Evolutionary conservation across 2,797 vertebrate species (phyloP).

Genomic region (Falco peregrinus): DNA sequence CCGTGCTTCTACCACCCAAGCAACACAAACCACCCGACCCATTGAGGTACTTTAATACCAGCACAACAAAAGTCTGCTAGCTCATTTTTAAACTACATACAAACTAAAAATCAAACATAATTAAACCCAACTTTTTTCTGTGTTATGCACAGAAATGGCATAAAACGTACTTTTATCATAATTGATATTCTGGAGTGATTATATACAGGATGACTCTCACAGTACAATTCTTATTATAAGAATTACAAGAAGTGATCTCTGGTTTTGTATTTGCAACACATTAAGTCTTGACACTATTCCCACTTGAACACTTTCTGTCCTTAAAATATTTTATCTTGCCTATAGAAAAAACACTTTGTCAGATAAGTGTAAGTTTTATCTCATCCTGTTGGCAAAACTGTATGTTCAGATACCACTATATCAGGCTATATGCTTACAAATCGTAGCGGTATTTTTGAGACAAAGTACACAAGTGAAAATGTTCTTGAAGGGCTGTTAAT

Average conservation of each 20-base stretch:
- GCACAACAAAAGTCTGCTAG: not conserved
- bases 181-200: not conserved
- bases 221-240: constrained; percentile 24
- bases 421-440: not conserved
- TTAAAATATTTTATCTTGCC: not conserved
- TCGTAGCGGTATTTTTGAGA: constrained; percentile 9
- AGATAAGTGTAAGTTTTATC: not conserved
- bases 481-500: not conserved
- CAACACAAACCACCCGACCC: constrained; percentile 8
- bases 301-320: not conserved
- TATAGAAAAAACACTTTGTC: not conserved
- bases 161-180: not conserved
- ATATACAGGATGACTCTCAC: not conserved
- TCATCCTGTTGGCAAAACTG: not conserved
- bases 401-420: not conserved
- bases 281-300: not conserved
- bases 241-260: not conserved
- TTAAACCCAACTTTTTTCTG: not conserved
- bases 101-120: not conserved
- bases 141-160: not conserved
- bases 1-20: not conserved
- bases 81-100: constrained; percentile 3
- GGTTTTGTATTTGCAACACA: constrained; percentile 23
- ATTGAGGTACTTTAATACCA: constrained; percentile 16
- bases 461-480: not conserved